Evolutionary conservation across 1,140 invertebrate genomes (phyloP), one percentile per base, ranked within the genome.

Genomic region (Neotoxoptera formosana): DNA sequence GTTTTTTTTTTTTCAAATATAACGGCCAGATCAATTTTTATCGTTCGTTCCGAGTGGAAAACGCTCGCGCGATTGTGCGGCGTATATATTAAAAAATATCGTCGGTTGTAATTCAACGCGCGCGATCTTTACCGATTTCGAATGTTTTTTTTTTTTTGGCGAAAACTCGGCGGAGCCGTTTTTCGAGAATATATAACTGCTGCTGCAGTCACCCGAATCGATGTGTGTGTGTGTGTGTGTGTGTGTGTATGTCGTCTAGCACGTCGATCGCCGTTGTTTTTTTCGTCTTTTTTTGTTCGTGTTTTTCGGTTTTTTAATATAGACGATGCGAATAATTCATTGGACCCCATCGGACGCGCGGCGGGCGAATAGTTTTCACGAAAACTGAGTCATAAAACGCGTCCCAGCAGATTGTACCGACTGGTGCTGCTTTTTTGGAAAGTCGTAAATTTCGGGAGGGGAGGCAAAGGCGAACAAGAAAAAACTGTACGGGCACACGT

Each of bases 251-350:
- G 25, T 30, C 17, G 60, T 76, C 60, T 76, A 76, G 60, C 47
- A 34, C n/a, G 45, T 87, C 25, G 41, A 47, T 87, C 30, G 23
- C 11, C 21, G 47, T 51, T 21, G 30, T 30, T 7, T 45, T 17
- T 20, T 45, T 7, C 7, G 41, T 86, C 30, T 2, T 81, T 84
- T 84, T 81, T 81, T 41, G 4, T 34, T 81, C 30, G 25, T 86
- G 11, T 86, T 86, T 87, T 36, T 83, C n/a, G n/a, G n/a, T 83
- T 45, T 87, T 84, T 84, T 84, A 84, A 88, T 48, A 88, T 88
- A 17, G n/a, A 34, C 8, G 86, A 88, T 30, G 51, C 47, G 30
- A 88, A 48, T 88, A 48, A 88, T 48, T 88, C 45, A 48, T 88
- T 30, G 4, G 30, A 48, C 47, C 17, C 47, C 14, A 2, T 34